Evolutionary conservation across 1,140 invertebrate species (phyloP), one percentile per base, ranked within the genome.

Genomic region (Rhopalosiphum maidis): DNA sequence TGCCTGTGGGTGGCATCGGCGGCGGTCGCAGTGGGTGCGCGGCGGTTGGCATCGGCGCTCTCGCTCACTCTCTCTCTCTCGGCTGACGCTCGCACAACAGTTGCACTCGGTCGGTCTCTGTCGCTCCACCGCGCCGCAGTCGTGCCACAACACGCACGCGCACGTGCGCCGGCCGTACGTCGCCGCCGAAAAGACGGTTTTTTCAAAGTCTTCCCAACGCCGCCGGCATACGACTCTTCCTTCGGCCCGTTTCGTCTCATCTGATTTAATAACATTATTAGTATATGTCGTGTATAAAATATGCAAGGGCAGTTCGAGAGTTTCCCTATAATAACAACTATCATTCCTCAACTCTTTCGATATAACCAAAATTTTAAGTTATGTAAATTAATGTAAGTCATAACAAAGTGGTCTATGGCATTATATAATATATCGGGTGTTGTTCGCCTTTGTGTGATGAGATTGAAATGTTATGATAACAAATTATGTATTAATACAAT

Each of bases 111-210:
- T 77, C 60, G 60, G 30, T n/a, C 60, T n/a, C 30, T 2, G 60
- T 68, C 30, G 60, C 55, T 4, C 54, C 46, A 46, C 23, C 43
- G 77, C 35, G 77, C 35, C 54, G 25, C 90, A 92, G 91, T 92
- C 30, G 51, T 92, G 91, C 91, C 91, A 92, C 91, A 91, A 91
- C 90, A 91, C 90, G 55, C 90, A 77, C 88, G 88, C 88, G 51
- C 88, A 89, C 48, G 8, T 25, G 88, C 51, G 35, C 41, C 41
- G 41, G 41, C 9, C 30, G 30, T n/a, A 41, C 21, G 35, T 1
- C 82, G 41, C 15, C n/a, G n/a, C 22, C 7, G 11, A 41, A 89
- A 89, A 37, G n/a, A 25, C 88, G 48, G n/a, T 55, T 89, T 89
- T 89, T 89, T 86, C 51, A 15, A 54, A 54, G n/a, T 89, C 7